These are phyloP conservation scores for Fratercula arctica DNA, from an alignment of 2,797 vertebrate genomes.

Conservation along the genomic window DNA sequence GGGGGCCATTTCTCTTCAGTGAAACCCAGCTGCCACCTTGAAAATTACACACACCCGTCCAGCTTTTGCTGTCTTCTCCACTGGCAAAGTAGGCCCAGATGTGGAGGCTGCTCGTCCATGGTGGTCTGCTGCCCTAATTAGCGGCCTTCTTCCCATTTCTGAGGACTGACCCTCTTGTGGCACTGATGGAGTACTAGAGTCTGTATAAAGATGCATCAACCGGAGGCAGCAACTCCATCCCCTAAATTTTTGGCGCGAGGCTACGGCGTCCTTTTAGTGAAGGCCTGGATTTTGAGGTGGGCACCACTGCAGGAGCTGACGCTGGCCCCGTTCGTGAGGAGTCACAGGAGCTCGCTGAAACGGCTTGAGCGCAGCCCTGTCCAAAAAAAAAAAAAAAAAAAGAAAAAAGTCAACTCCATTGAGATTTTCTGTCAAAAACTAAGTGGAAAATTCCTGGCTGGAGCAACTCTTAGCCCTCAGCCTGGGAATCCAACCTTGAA, in stretches of 20 bases:
- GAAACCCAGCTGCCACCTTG: neutral
- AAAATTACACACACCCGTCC: neutral
- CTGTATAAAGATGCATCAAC: neutral
- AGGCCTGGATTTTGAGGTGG: neutral
- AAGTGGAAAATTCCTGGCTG: neutral
- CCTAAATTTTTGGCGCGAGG: neutral
- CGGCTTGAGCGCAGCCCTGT: neutral
- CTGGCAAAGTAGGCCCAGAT: neutral
- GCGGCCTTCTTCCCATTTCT: neutral
- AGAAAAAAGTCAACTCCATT: too few relatives aligned
- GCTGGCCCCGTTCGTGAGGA: neutral
- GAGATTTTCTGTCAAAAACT: neutral
- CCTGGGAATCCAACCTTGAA: neutral
- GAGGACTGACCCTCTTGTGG: neutral
- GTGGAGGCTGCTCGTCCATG: neutral
- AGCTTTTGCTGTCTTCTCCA: neutral
- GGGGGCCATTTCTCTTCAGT: neutral
- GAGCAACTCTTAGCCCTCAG: neutral
- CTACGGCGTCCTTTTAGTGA: rapidly evolving
- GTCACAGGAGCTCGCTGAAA: neutral
- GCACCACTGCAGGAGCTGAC: neutral
- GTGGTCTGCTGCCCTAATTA: neutral
- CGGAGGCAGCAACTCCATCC: neutral
- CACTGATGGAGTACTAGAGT: neutral
- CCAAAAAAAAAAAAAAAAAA: too few relatives aligned